Conservation (phyloP, 1,140 invertebrate species). For the Hyposmocoma kahamanoa region DNA sequence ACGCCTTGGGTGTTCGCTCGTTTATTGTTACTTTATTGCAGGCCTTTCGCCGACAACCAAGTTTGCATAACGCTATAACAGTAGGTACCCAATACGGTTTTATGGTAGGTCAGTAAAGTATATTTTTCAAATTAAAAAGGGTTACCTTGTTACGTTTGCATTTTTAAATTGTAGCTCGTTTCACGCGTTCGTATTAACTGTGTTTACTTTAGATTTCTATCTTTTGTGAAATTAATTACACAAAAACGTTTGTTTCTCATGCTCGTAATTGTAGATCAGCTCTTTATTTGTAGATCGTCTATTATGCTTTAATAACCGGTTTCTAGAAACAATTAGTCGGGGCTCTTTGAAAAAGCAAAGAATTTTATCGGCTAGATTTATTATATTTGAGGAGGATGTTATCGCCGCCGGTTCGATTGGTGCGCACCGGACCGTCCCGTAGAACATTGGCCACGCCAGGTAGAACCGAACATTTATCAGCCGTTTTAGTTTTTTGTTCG, state of each 20-base stretch:
- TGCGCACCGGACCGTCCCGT: slow-evolving; percentile 33
- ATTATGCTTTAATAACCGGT: slow-evolving; percentile 50
- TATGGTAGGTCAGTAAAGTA: slow-evolving; percentile 15
- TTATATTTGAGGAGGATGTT: slow-evolving; percentile 65
- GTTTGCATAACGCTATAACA: slow-evolving; percentile 29
- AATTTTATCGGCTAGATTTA: slow-evolving; percentile 67
- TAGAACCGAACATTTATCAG: slow-evolving; percentile 60
- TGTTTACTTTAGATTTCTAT: slow-evolving; percentile 25
- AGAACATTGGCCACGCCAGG: slow-evolving; percentile 45
- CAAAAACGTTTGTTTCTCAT: slow-evolving; percentile 15
- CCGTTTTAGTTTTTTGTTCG: slow-evolving; percentile 66
- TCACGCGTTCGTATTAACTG: slow-evolving; percentile 5
- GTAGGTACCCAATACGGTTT: slow-evolving; percentile 19
- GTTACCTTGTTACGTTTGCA: slow-evolving; percentile 3
- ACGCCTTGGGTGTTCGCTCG: slow-evolving; percentile 40
- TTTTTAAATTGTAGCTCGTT: neutral
- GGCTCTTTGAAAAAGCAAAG: slow-evolving; percentile 48
- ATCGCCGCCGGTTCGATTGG: slow-evolving; percentile 52
- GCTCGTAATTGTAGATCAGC: too few species aligned
- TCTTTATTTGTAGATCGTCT: slow-evolving; percentile 13
- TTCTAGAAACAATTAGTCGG: slow-evolving; percentile 63
- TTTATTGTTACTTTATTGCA: slow-evolving; percentile 45
- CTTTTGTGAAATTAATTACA: slow-evolving; percentile 33
- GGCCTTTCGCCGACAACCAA: slow-evolving; percentile 25
- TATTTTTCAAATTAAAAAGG: slow-evolving; percentile 13